phyloP scores from a whole-genome alignment of 2,113 vertebrate species.

The Rhinoderma darwinii region DNA sequence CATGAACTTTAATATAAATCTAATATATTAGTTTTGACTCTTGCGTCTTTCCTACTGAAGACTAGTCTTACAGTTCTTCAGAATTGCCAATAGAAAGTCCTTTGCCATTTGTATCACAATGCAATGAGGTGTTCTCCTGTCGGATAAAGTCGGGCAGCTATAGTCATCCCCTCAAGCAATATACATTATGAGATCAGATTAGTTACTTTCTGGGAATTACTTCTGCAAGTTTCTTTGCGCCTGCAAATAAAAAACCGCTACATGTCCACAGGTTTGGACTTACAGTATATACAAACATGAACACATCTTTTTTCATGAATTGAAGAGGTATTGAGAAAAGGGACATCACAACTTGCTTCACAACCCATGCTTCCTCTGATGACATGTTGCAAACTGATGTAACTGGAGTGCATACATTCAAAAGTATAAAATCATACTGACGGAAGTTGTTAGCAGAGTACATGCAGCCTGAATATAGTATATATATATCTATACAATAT shows the following conservation, averaged over 20 bases:
- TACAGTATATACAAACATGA: background rate
- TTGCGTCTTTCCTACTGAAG: slow-evolving; percentile 1
- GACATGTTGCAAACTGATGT: background rate
- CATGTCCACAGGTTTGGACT: background rate
- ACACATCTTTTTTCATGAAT: background rate
- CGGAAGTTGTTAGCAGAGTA: background rate
- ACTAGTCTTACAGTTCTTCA: background rate
- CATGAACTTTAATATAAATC: slow-evolving; percentile 30
- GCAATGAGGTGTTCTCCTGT: background rate
- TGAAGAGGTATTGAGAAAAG: background rate
- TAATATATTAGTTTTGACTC: background rate
- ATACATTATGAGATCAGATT: background rate
- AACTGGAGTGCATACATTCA: background rate
- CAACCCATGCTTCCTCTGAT: background rate
- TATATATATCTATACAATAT: too few relatives aligned
- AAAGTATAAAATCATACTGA: background rate
- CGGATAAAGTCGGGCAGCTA: background rate
- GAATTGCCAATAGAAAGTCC: background rate
- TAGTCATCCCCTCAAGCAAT: background rate
- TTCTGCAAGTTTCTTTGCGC: background rate
- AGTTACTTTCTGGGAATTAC: background rate
- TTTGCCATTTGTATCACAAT: background rate
- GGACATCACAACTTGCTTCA: background rate
- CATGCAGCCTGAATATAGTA: slow-evolving; percentile 9
- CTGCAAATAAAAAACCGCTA: background rate